phyloP scores from a whole-genome alignment of 2,888 invertebrate species.

The Acanthosepion esculentum region DNA sequence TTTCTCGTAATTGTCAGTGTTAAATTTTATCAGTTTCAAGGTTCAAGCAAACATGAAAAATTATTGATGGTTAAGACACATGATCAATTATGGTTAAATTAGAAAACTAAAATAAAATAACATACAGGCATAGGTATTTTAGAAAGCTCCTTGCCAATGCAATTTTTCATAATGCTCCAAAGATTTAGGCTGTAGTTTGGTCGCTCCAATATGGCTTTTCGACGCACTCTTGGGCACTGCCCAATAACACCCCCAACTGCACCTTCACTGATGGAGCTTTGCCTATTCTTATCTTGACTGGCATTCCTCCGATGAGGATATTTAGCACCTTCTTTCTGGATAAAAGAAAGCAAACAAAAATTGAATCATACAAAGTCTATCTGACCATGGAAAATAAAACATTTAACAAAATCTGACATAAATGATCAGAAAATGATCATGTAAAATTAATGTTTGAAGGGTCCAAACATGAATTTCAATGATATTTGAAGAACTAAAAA shows the following conservation, averaged over 20 bases:
- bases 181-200: slow-evolving; percentile 86
- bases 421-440: no score
- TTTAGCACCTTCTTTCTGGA: slow-evolving; percentile 50
- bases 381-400: no score
- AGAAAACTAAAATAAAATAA: slow-evolving; percentile 50
- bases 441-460: no score
- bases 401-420: no score
- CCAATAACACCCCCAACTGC: slow-evolving; percentile 36
- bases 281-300: slow-evolving; percentile 57
- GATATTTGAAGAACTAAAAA: no score
- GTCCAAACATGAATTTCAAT: no score
- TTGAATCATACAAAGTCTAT: not conserved
- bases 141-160: slow-evolving; percentile 98
- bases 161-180: slow-evolving; percentile 99
- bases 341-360: not conserved
- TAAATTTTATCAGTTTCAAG: no score
- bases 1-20: no score
- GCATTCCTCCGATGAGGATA: slow-evolving; percentile 54
- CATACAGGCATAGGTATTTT: slow-evolving; percentile 98
- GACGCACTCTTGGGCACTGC: slow-evolving; percentile 76
- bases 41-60: no score
- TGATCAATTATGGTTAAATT: no score
- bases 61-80: no score
- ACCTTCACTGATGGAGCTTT: slow-evolving; percentile 8
- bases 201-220: slow-evolving; percentile 90